Base-by-base conservation (phyloP, 2,797 vertebrate species). In the Aphelocoma californica region DNA sequence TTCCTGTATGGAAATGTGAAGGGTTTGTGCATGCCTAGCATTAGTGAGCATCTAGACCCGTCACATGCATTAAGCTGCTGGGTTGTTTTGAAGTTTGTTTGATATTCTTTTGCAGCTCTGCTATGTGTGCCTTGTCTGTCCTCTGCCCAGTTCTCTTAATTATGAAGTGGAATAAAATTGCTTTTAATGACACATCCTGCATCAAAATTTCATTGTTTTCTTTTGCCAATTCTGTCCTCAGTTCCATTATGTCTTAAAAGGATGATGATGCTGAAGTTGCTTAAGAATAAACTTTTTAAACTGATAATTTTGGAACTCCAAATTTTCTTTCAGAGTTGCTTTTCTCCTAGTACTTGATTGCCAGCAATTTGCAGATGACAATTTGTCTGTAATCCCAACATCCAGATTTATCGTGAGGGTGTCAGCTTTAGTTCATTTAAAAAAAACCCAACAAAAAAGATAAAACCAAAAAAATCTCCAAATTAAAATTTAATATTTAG, bases 401-500 rank as follows among this genome's bases (percentile, higher is more conserved):
- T 69, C 25, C 38, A 47, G 60, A 48, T 14, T 80, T 72, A 45
- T 8, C 8, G 5, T 28, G 25, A 84, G 14, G 45, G 23, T 47
- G 20, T 86, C 47, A 84, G 12, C 16, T 40, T 69, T 88, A 48
- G 19, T 14, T 91, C 5, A 38, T 74, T 14, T 2, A 26, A 50
- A 54, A 47, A 53, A 60, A 14, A 4, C 3, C 21, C 12, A 15
- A 75, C 5, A 24, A 75, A 89, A 9, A 34, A 54, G 45, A 36
- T 23, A 10, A 54, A 69, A 18, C 29, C 14, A 12, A 65, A n/a
- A 10, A 23, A 1, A 12, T 0, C 3, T 3, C 5, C 3, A 44
- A 57, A 17, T 70, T 65, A 34, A 34, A 58, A 38, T n/a, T 24
- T 75, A 42, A 50, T 70, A 19, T 50, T 72, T 69, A 50, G 21